Conservation (phyloP, 2,888 invertebrate species). For the Diaperis boleti region DNA sequence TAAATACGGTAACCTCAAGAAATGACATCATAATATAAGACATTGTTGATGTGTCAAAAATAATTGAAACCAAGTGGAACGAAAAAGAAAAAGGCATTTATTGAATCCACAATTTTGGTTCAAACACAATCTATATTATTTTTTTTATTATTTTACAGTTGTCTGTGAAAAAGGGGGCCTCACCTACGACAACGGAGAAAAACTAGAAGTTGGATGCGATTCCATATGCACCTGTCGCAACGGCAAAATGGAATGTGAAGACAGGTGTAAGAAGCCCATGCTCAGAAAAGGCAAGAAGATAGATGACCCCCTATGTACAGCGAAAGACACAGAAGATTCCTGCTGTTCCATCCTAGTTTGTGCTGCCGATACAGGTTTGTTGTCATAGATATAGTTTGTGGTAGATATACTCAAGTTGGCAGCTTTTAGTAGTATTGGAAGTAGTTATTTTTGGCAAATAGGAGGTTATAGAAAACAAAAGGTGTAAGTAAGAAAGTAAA, state of each 20-base stretch:
- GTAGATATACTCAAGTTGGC: slow-evolving; percentile 8
- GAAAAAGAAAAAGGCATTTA: too few species aligned
- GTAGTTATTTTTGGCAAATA: background rate
- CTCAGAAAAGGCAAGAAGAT: slow-evolving; percentile 76
- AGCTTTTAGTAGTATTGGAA: slow-evolving; percentile 4
- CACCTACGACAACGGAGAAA: slow-evolving; percentile 75
- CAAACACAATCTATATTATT: too few species aligned
- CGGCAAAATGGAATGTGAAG: slow-evolving; percentile 79
- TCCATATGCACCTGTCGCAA: slow-evolving; percentile 80
- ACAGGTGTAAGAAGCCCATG: slow-evolving; percentile 77
- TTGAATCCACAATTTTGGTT: too few species aligned
- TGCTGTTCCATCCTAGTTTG: slow-evolving; percentile 80
- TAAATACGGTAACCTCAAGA: too few species aligned
- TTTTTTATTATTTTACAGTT: slow-evolving; percentile 48
- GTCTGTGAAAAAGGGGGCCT: slow-evolving; percentile 64
- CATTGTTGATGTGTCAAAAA: too few species aligned
- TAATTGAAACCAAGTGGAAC: too few species aligned
- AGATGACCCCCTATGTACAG: slow-evolving; percentile 79
- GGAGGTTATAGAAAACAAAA: background rate
- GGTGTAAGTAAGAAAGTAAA: background rate
- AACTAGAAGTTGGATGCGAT: slow-evolving; percentile 80
- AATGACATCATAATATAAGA: too few species aligned
- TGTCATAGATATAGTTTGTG: background rate
- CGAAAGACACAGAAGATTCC: slow-evolving; percentile 78
- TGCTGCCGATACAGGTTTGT: slow-evolving; percentile 71